Conservation (phyloP, 2,888 invertebrate species). For the Folsomia manolachei region DNA sequence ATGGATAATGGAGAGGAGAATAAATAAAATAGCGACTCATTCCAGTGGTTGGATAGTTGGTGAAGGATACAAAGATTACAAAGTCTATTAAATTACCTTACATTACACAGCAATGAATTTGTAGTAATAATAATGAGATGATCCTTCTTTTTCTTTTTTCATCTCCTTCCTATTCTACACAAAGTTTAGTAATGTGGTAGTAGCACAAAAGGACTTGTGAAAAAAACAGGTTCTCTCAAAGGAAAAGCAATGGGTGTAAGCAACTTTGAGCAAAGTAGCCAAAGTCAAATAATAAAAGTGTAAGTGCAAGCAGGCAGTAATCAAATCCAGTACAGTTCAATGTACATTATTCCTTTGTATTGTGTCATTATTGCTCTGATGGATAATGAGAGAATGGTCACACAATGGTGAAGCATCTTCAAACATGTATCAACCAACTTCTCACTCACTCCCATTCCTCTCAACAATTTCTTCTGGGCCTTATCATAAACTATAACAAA, state of each 20-base stretch:
- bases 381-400: constrained; percentile 18
- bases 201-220: not conserved
- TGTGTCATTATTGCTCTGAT: constrained; percentile 21
- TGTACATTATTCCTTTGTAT: constrained; percentile 20
- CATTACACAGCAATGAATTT: constrained; percentile 25
- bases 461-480: not conserved
- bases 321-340: constrained; percentile 25
- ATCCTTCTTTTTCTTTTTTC: constrained; percentile 5
- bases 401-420: constrained; percentile 18
- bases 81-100: constrained; percentile 23
- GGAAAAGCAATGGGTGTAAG: constrained; percentile 24
- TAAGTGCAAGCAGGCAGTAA: constrained; percentile 25
- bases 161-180: too few species aligned
- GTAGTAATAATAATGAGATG: constrained; percentile 24
- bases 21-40: constrained; percentile 26
- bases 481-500: too few species aligned
- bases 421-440: not conserved
- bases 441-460: not conserved
- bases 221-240: constrained; percentile 26
- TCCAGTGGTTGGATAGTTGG: constrained; percentile 12
- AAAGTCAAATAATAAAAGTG: constrained; percentile 26
- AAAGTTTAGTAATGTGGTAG: not conserved
- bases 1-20: constrained; percentile 16
- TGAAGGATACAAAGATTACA: constrained; percentile 9
- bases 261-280: constrained; percentile 25